These are phyloP conservation scores for Watsonalla cultraria DNA, from an alignment of 2,888 invertebrate genomes.

Conservation along the genomic window DNA sequence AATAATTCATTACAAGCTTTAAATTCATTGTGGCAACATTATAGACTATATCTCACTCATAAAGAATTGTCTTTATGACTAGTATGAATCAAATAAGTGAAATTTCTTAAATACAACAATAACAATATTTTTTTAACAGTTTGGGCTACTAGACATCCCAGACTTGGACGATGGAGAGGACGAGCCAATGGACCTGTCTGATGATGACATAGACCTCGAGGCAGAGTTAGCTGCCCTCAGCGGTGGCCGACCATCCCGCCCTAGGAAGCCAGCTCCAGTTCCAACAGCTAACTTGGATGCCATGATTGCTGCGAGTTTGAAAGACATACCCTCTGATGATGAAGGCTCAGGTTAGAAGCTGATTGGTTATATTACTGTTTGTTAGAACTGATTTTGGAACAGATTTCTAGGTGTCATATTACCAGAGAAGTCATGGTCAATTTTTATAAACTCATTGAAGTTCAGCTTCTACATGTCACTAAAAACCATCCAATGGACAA, in stretches of 20 bases:
- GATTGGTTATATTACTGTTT: conserved; percentile 5
- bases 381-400: no score
- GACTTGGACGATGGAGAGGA: conserved; percentile 76
- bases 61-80: no score
- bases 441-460: no score
- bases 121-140: conserved; percentile 66
- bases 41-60: no score
- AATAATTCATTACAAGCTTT: no score
- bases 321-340: conserved; percentile 87
- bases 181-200: conserved; percentile 70
- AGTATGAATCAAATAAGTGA: no score
- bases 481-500: no score
- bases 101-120: neutral
- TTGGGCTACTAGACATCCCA: conserved; percentile 87
- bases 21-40: no score
- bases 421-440: no score
- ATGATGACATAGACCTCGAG: conserved; percentile 89
- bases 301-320: conserved; percentile 88
- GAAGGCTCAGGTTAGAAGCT: conserved; percentile 77
- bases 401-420: no score
- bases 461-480: no score
- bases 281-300: conserved; percentile 81
- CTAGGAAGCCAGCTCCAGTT: conserved; percentile 55
- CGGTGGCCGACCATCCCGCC: conserved; percentile 49
- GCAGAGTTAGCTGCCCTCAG: conserved; percentile 89